Evolutionary conservation across 2,797 vertebrate species (phyloP).

Genomic region (Halcyon badia): DNA sequence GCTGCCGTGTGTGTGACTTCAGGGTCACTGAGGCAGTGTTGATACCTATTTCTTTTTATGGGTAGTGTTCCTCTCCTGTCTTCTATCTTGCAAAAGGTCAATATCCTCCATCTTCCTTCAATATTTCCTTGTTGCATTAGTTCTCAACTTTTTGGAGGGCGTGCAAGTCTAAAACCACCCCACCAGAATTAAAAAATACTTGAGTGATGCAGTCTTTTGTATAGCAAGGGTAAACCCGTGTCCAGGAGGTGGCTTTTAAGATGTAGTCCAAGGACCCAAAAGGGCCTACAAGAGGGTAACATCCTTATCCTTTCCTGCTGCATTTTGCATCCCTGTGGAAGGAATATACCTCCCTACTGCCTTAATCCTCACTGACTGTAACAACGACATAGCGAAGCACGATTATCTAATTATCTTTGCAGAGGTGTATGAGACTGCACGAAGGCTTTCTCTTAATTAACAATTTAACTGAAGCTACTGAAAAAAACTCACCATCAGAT

Average conservation of each 20-base stretch:
- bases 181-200: too few relatives aligned
- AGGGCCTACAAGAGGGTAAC: rapidly evolving
- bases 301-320: rapidly evolving
- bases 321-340: not conserved
- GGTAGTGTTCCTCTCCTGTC: not conserved
- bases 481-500: not conserved
- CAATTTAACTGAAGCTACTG: not conserved
- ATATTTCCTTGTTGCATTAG: not conserved
- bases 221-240: not conserved
- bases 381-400: not conserved
- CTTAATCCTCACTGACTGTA: not conserved
- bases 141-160: not conserved
- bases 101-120: not conserved
- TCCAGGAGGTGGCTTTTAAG: not conserved
- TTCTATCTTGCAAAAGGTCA: not conserved
- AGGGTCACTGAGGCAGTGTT: not conserved
- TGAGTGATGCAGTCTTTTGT: not conserved
- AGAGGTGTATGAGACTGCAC: not conserved
- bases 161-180: not conserved
- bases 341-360: not conserved
- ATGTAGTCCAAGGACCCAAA: not conserved
- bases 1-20: rapidly evolving
- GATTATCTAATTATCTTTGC: not conserved
- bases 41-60: not conserved
- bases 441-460: not conserved